Conservation (phyloP, 2,888 invertebrate species). For the Pachydiplax longipennis region DNA sequence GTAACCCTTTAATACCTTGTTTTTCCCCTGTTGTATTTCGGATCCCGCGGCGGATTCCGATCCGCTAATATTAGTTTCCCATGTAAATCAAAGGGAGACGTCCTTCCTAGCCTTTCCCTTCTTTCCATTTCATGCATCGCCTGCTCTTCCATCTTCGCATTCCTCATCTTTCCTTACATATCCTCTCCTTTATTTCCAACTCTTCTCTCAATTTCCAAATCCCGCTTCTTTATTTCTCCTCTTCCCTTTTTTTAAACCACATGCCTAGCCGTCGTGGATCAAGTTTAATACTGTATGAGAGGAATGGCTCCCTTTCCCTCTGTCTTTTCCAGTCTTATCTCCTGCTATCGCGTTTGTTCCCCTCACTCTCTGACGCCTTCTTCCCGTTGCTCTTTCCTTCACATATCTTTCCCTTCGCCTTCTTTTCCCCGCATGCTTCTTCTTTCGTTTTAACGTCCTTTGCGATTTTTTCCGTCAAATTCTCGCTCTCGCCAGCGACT, state of each 20-base stretch:
- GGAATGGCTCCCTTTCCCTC: not conserved
- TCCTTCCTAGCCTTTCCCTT: not conserved
- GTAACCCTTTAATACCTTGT: not conserved
- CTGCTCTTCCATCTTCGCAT: not conserved
- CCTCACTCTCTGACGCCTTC: not conserved
- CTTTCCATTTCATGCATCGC: not conserved
- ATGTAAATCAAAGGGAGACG: not conserved
- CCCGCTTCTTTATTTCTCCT: not conserved
- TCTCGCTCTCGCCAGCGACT: not conserved
- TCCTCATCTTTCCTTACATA: not conserved
- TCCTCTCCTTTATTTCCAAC: not conserved
- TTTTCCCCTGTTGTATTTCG: not conserved
- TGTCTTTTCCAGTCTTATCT: not conserved
- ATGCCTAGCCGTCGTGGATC: constrained; percentile 15
- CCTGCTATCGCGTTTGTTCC: not conserved
- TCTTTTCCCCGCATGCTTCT: not conserved
- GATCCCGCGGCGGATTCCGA: not conserved
- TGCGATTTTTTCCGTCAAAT: not conserved
- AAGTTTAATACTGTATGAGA: constrained; percentile 30
- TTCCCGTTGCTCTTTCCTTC: not conserved
- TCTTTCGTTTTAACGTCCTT: not conserved
- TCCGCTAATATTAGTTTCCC: not conserved
- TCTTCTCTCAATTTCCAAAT: constrained; percentile 33
- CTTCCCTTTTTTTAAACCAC: constrained; percentile 1
- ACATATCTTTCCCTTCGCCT: not conserved